Evolutionary conservation across 1,140 invertebrate genomes (phyloP), one percentile per base, ranked within the genome.

Genomic region (Palaemon carinicauda): DNA sequence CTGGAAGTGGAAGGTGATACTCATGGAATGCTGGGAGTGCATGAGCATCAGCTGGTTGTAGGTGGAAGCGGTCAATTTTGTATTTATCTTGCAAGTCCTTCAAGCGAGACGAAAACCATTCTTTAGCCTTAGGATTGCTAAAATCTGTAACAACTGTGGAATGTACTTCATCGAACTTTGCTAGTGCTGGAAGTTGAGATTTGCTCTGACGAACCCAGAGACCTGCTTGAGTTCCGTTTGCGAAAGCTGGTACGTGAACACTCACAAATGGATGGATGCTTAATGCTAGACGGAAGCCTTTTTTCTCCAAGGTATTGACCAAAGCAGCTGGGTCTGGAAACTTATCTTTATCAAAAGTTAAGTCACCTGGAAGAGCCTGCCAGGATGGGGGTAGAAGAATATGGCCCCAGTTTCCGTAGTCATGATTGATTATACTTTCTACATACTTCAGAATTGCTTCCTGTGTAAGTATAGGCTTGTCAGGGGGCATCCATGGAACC

Each of bases 21-120:
- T 86, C 71, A 77, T 88, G 82, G 21, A 54, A 75, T 31, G 69
- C 56, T 33, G 74, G 60, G 3, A 86, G 77, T 41, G 82, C 71
- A 82, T 81, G 82, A 60, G 81, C 75, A 69, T 85, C 74, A 27
- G 88, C 88, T 41, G 84, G 83, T 81, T 88, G 53, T 54, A 88
- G 60, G 71, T 88, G 78, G 79, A 88, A 85, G 31, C 84, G 84
- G 27, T 88, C 83, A 56, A 88, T 82, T 15, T 56, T 82, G 54
- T 88, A 85, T 21, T 41, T 78, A 1, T 73, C 31, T n/a, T 82
- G 56, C 12, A 88, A 51, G 19, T 53, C 41, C 14, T 56, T 17
- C 31, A 88, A 71, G 29, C 60, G 54, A 17, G 75, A 52, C 2
- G 81, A 51, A 51, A 83, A 88, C 87, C 87, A 88, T 3, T 77